phyloP scores from a whole-genome alignment of 1,140 invertebrate genomes.

The Chrysopa pallens region DNA sequence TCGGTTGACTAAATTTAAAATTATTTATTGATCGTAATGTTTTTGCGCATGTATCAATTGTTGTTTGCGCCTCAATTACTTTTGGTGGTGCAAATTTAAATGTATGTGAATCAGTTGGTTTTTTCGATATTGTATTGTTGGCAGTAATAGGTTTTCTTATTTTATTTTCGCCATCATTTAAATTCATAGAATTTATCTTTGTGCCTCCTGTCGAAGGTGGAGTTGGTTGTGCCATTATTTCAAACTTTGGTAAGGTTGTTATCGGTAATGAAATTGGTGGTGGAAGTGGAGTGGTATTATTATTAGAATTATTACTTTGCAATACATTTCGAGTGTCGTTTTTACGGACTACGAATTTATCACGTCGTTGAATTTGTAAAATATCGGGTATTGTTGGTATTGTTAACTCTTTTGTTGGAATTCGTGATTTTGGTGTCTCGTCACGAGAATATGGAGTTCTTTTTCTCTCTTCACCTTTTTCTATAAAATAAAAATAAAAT shows the following conservation, averaged over 20 bases:
- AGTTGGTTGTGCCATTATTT: slow-evolving; percentile 15
- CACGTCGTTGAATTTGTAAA: slow-evolving; percentile 33
- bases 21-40: not conserved
- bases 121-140: too few relatives aligned
- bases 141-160: slow-evolving; percentile 14
- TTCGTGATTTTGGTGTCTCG: slow-evolving; percentile 7
- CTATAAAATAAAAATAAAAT: too few relatives aligned
- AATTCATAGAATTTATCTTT: slow-evolving; percentile 19
- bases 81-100: slow-evolving; percentile 36
- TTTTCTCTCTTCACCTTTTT: slow-evolving; percentile 1
- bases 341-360: slow-evolving; percentile 18
- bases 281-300: slow-evolving; percentile 36
- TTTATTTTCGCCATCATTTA: slow-evolving; percentile 34
- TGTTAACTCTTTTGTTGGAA: slow-evolving; percentile 27
- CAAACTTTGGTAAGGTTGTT: slow-evolving; percentile 18
- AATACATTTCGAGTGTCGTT: slow-evolving; percentile 10
- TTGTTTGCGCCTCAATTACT: slow-evolving; percentile 5
- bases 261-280: slow-evolving; percentile 25
- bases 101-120: slow-evolving; percentile 37
- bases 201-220: slow-evolving; percentile 26
- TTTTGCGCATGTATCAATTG: not conserved
- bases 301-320: slow-evolving; percentile 39
- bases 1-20: slow-evolving; percentile 10
- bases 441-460: not conserved
- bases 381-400: slow-evolving; percentile 38